A percentile compares a stretch with the other conserved stretches of the same genome.
Conservation (phyloP, 2,888 invertebrate genomes). For the Mayetiola destructor region DNA sequence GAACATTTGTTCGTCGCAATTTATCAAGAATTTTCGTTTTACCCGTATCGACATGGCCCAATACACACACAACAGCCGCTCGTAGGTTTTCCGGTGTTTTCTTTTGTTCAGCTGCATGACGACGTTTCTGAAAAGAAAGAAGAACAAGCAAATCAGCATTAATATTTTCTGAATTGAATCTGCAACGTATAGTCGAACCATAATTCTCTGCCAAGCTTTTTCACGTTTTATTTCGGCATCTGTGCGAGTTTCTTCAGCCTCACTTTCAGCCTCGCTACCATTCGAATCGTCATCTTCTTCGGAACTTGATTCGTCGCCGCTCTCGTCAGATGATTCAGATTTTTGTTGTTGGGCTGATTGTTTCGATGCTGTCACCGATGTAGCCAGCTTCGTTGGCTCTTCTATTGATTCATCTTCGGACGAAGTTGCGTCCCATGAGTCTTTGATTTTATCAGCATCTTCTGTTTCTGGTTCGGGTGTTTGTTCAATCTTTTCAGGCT, state of each 20-base stretch:
- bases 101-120: conserved; percentile 53
- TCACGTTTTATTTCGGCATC: conserved; percentile 64
- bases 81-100: conserved; percentile 56
- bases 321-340: conserved; percentile 23
- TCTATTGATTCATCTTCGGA: conserved; percentile 37
- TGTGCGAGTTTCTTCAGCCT: conserved; percentile 37
- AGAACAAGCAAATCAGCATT: conserved; percentile 1
- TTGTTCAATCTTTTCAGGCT: conserved; percentile 30
- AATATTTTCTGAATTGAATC: conserved; percentile 39
- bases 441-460: conserved; percentile 45
- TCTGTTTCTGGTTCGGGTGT: conserved; percentile 22
- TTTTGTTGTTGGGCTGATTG: conserved; percentile 19
- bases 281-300: conserved; percentile 38
- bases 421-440: conserved; percentile 69
- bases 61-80: conserved; percentile 93
- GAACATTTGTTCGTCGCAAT: conserved; percentile 74
- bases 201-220: conserved; percentile 53
- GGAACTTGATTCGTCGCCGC: conserved; percentile 39
- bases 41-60: conserved; percentile 98
- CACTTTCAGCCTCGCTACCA: conserved; percentile 40
- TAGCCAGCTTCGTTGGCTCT: conserved; percentile 29
- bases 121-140: conserved; percentile 38
- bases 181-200: conserved; percentile 1
- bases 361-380: conserved; percentile 37
- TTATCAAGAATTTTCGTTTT: conserved; percentile 99